Base-by-base conservation (phyloP, 2,113 vertebrate species). In the Cacatua alba region DNA sequence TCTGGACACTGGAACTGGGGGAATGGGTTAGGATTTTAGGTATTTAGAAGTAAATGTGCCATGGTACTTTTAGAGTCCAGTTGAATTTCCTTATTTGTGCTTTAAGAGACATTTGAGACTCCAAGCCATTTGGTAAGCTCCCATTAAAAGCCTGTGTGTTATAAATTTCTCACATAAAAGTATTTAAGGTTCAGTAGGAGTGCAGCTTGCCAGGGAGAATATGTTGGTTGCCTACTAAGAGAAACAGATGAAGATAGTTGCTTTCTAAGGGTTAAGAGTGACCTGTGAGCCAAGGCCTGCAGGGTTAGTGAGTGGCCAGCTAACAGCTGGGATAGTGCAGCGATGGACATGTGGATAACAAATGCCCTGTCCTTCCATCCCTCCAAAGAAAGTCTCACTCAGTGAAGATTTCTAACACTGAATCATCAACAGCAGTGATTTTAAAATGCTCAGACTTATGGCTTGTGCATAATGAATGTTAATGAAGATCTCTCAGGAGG, bases 81-180 rank as follows among this genome's bases (percentile, higher is more conserved):
- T 29, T 92, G 82, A 82, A 64, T 60, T 81, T 89, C 67, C 65
- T 94, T 17, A 46, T 92, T 94, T 65, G 57, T 91, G 25, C 92
- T 96, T 94, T 92, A 84, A 95, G 74, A 95, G 29, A 6, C 92
- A 92, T 76, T 95, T 93, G 96, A 96, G 94, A 96, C 96, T 97
- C 81, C 43, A 85, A 94, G 29, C 85, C 76, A 94, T 81, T 92
- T 65, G 77, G 49, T 86, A 76, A 95, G 46, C 29, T 77, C 65
- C 94, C 82, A 68, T 59, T 95, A 94, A 95, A 60, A 88, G 69
- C 26, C 78, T 86, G 52, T 29, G 53, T 74, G 26, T 55, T 87
- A 83, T 33, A 82, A 70, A 67, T 70, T 86, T 69, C 75, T 94
- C 71, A 81, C 1, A 1, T 75, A 52, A 43, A 89, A 70, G 39